Evolutionary conservation across 1,140 invertebrate genomes (phyloP), one percentile per base, ranked within the genome.

Genomic region (Drosophila kurseongensis): DNA sequence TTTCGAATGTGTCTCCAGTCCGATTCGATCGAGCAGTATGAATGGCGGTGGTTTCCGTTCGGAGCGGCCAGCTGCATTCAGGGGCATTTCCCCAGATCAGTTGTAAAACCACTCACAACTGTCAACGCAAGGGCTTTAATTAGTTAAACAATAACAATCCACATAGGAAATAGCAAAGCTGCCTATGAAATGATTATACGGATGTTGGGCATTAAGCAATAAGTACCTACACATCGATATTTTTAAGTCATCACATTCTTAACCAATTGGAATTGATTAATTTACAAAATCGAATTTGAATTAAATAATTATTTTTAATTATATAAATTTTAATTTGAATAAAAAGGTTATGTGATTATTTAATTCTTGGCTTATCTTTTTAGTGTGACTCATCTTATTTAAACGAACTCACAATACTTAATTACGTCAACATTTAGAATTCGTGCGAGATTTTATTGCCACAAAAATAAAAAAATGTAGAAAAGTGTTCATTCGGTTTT

Each of bases 71-170:
- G 44, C 45, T 67, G 66, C 66, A 56, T 40, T 41, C 29, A n/a
- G 36, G 38, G 41, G 44, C 52, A 57, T 45, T 57, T 71, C 42
- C 48, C 27, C 51, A 29, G 38, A 65, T 66, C 9, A 4, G 10
- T 38, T 68, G 13, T 16, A 27, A 51, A 57, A 38, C 42, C 50
- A 48, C 65, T 69, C 69, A 14, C 14, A 58, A 38, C 45, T 72
- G 66, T 71, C 67, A 69, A 35, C 60, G 14, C 27, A 13, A 12
- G n/a, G n/a, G 40, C 44, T 18, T 50, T 12, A 41, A 40, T 35
- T 44, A 9, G 41, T 8, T 48, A 12, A 38, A 13, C 23, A 65
- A 65, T 18, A 42, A 29, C 18, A 8, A 65, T 14, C 29, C 12
- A 5, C 10, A 23, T 14, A 18, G 27, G 18, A 32, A 32, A 32